These are phyloP conservation scores for Erythrolamprus reginae DNA, from an alignment of 2,113 vertebrate genomes.

Conservation along the genomic window DNA sequence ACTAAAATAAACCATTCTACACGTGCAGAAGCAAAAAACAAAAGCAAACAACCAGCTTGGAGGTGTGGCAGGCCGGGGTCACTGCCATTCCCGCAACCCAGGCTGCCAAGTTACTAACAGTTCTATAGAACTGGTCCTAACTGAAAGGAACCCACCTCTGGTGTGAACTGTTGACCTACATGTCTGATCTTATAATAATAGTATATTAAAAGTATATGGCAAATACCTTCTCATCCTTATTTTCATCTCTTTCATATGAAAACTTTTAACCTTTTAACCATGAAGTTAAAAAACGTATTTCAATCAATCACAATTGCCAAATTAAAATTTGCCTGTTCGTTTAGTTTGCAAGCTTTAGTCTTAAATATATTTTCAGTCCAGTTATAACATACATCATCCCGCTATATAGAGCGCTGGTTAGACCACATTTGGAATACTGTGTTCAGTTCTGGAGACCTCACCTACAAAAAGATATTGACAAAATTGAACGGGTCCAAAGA, in stretches of 20 bases:
- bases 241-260: not conserved
- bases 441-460: too few relatives aligned
- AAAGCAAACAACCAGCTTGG: too few relatives aligned
- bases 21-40: too few relatives aligned
- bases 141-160: not conserved
- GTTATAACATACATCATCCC: not conserved
- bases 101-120: too few relatives aligned
- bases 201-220: not conserved
- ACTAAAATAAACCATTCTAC: too few relatives aligned
- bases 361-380: not conserved
- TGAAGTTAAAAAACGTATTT: not conserved
- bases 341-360: not conserved
- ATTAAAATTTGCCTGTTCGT: not conserved
- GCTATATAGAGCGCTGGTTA: too few relatives aligned
- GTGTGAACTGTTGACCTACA: not conserved
- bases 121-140: too few relatives aligned
- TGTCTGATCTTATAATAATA: not conserved
- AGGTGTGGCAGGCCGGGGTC: too few relatives aligned
- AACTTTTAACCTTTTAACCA: not conserved
- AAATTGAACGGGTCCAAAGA: too few relatives aligned
- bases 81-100: too few relatives aligned
- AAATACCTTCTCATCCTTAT: not conserved
- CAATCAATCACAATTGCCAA: not conserved
- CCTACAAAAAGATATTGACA: too few relatives aligned
- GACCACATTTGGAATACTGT: too few relatives aligned